phyloP scores from a whole-genome alignment of 2,888 invertebrate genomes.

The Torymus tubicola region DNA sequence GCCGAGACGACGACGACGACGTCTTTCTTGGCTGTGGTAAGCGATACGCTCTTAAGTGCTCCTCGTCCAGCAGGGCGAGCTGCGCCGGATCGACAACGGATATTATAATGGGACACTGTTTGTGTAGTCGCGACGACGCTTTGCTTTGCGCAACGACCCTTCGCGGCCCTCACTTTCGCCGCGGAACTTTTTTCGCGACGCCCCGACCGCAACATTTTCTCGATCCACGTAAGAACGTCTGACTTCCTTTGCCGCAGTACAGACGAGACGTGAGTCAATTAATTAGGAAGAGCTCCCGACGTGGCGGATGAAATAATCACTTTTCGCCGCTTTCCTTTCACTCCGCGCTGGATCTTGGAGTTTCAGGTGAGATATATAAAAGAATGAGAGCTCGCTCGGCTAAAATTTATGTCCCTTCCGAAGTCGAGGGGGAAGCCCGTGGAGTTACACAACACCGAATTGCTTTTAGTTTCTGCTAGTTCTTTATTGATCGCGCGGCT shows the following conservation, averaged over 20 bases:
- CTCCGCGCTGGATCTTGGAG: neutral
- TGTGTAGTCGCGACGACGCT: slow-evolving; percentile 45
- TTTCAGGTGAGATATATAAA: too few species aligned
- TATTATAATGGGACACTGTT: slow-evolving; percentile 65
- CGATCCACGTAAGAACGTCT: too few species aligned
- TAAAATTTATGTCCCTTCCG: neutral
- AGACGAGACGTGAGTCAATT: slow-evolving; percentile 11
- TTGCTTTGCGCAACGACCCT: slow-evolving; percentile 33
- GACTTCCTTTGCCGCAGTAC: too few species aligned
- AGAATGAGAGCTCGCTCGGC: neutral
- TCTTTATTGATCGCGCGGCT: neutral
- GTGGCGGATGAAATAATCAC: neutral
- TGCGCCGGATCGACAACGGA: slow-evolving; percentile 62
- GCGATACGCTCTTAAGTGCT: slow-evolving; percentile 72
- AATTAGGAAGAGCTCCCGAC: slow-evolving; percentile 20
- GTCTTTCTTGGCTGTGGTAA: slow-evolving; percentile 65
- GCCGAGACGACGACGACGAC: slow-evolving; percentile 43
- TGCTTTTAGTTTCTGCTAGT: neutral
- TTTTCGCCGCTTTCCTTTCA: neutral
- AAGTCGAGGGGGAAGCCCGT: neutral
- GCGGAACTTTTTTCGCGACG: too few species aligned
- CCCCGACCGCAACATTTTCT: neutral
- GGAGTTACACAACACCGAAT: neutral
- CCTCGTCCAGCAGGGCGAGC: slow-evolving; percentile 33
- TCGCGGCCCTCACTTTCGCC: slow-evolving; percentile 9